A percentile compares a stretch with the other conserved stretches of the same genome.
phyloP scores from a whole-genome alignment of 2,888 invertebrate genomes.

The Nephrotoma guestfalica region DNA sequence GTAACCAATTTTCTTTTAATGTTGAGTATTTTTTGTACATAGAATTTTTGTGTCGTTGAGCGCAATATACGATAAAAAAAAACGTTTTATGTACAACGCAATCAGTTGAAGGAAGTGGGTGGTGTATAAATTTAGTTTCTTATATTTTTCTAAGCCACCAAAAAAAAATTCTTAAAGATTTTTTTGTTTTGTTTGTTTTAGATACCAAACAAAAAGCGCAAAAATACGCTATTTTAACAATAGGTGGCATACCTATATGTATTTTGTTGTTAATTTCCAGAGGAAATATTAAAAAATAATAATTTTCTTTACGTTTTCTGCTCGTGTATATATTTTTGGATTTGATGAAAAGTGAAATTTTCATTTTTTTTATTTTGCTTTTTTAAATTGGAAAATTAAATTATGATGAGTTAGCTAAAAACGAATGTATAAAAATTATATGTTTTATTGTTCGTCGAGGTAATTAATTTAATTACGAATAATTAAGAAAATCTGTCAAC shows the following conservation, averaged over 20 bases:
- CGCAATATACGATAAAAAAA: neutral
- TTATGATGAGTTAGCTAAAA: neutral
- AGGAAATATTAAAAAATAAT: neutral
- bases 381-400: neutral
- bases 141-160: neutral
- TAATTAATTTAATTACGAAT: neutral
- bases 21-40: neutral
- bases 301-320: neutral
- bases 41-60: neutral
- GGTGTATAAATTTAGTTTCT: neutral
- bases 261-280: neutral
- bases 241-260: neutral
- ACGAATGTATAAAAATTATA: neutral
- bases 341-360: neutral
- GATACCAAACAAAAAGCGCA: neutral
- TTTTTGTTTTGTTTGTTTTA: neutral
- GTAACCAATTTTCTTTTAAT: neutral
- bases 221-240: neutral
- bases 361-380: neutral
- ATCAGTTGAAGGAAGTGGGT: neutral
- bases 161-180: neutral
- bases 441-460: neutral
- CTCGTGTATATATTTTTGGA: neutral
- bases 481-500: neutral
- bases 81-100: neutral